Evolutionary conservation across 1,140 invertebrate genomes (phyloP).

Genomic region (Bombus soroeensis): DNA sequence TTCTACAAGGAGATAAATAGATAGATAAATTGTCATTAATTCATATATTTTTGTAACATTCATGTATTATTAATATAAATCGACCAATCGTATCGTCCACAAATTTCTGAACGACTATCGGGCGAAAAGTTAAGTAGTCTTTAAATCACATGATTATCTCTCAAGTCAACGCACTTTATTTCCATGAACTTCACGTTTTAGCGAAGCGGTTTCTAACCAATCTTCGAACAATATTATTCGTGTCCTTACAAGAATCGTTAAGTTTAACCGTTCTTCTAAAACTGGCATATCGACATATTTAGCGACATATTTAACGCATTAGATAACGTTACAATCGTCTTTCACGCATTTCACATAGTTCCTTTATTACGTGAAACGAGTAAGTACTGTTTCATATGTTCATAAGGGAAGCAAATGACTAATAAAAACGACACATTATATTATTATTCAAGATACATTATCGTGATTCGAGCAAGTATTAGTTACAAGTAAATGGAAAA

Average conservation of each 20-base stretch:
- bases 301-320: not conserved
- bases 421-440: not conserved
- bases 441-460: not conserved
- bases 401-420: not conserved
- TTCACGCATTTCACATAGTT: not conserved
- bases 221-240: not conserved
- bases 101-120: not conserved
- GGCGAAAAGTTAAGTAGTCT: constrained; percentile 12
- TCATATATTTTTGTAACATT: too few species aligned
- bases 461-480: not conserved
- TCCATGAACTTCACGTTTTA: constrained; percentile 22
- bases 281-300: not conserved
- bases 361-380: not conserved
- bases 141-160: not conserved
- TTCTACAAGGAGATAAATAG: too few species aligned
- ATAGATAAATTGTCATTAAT: too few species aligned
- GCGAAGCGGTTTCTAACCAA: constrained; percentile 14
- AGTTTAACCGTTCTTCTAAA: not conserved
- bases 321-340: not conserved
- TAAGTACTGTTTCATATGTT: not conserved
- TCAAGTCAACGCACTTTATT: constrained; percentile 12
- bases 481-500: not conserved
- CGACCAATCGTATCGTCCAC: too few species aligned
- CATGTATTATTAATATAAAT: too few species aligned
- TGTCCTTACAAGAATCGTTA: not conserved